Evolutionary conservation across 2,113 vertebrate genomes (phyloP), one percentile per base, ranked within the genome.

Genomic region (Dasyurus viverrinus): DNA sequence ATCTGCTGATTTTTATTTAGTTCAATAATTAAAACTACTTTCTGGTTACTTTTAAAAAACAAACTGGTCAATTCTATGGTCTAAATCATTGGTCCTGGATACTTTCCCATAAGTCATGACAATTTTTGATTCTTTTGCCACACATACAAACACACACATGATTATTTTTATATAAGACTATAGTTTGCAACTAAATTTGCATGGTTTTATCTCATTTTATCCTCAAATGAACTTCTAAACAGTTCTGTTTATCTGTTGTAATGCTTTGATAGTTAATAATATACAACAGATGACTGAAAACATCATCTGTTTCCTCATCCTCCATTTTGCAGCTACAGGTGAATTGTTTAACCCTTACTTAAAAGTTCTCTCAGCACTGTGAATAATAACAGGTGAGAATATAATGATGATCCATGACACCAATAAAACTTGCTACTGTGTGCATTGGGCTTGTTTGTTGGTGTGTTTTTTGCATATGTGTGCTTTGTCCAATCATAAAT

Each of bases 361-460:
- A 42, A 84, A 84, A 84, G 22, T 42, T 84, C n/a, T 76, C 16
- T 84, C 19, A 42, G 19, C 36, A 23, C 22, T 22, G 1, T 42
- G n/a, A 84, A 84, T 84, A 42, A 84, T 42, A 16, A 84, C 16
- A 84, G n/a, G 14, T 68, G 8, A 19, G 8, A 7, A 42, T 84
- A 42, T 76, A 76, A n/a, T 84, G 68, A 42, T 42, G 68, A 84
- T 84, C 19, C 7, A 42, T 42, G 68, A 84, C 68, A 42, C n/a
- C 68, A 84, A 42, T 7, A 84, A 84, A 84, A 84, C n/a, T 84
- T 84, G 68, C 19, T 23, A 4, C n/a, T 84, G 68, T 42, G 68
- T 84, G 68, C 36, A 22, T 0, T 1, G 2, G 3, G 12, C 23
- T 1, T 30, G 0, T 23, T 30, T 84, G 68, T n/a, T 10, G 16